Evolutionary conservation across 2,113 vertebrate species (phyloP), one percentile per base, ranked within the genome.

Genomic region (Alexandromys fortis): DNA sequence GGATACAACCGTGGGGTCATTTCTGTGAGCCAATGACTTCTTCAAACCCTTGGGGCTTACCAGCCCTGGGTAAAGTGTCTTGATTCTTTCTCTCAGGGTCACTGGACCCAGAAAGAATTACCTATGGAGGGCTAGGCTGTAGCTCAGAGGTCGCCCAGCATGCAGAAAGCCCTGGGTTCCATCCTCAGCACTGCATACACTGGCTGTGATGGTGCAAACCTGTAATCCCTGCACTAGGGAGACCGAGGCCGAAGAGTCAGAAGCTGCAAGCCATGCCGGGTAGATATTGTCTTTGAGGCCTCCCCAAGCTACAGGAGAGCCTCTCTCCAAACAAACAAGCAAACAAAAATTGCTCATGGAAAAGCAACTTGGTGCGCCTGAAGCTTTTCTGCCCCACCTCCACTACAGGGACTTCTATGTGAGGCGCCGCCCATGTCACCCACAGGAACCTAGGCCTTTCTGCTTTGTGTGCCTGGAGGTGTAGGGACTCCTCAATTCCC

Each of bases 1-100:
- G 67, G 42, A 79, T 63, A 9, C 13, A 22, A 42, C 16, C 16
- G 0, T 3, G 61, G 92, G 85, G 33, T 52, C 1, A 19, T 49
- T 86, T 67, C 78, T 93, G 95, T 42, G 26, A 70, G 61, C 78
- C 86, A 82, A 96, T 77, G 92, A 94, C 91, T 83, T 89, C 78
- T 92, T 95, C 63, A 86, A 83, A 7, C 17, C 68, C 81, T 22
- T 0, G 28, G 58, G 67, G 14, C 21, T 33, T 30, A 35, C 9
- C 26, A 82, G 58, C 38, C 55, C 47, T 92, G 19, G 42, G 52
- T n/a, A 68, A 21, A 61, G 58, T 38, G n/a, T 16, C 86, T 45
- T 45, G 22, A 49, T 73, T 73, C 87, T 67, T 19, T 78, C 73
- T 86, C 73, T 72, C 45, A 3, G 52, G 28, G 38, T 3, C 3